Evolutionary conservation across 2,113 vertebrate species (phyloP).

Genomic region (Oryzias javanicus): DNA sequence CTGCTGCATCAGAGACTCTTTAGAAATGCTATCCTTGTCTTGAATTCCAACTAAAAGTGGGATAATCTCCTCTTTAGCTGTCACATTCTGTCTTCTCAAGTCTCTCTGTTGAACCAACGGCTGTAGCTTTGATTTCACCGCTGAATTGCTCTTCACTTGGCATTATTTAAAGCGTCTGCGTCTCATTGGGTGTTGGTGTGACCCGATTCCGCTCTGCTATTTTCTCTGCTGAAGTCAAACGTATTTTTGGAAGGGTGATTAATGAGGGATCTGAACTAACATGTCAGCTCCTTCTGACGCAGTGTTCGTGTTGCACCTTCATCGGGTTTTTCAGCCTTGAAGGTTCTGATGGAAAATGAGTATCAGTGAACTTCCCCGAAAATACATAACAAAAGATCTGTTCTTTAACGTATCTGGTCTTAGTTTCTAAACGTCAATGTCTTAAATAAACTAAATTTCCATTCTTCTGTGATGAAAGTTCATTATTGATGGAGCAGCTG

Average conservation of each 20-base stretch:
- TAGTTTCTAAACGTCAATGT: no score
- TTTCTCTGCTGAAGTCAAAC: slow-evolving; percentile 31
- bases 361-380: background rate
- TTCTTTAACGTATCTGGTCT: no score
- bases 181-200: slow-evolving; percentile 31
- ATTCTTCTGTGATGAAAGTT: no score
- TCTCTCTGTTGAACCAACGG: slow-evolving; percentile 2
- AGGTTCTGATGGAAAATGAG: slow-evolving; percentile 12
- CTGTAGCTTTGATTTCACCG: slow-evolving; percentile 12
- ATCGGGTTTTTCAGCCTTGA: slow-evolving; percentile 19
- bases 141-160: slow-evolving; percentile 13
- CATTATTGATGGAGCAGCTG: no score
- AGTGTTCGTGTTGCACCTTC: slow-evolving; percentile 20
- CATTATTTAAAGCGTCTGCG: slow-evolving; percentile 25
- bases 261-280: slow-evolving; percentile 49
- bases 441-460: no score
- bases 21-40: slow-evolving; percentile 1
- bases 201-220: slow-evolving; percentile 40
- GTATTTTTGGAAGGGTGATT: slow-evolving; percentile 35
- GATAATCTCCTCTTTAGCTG: slow-evolving; percentile 17
- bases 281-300: slow-evolving; percentile 41
- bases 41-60: slow-evolving; percentile 6
- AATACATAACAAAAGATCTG: no score
- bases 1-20: background rate
- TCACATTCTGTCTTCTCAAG: slow-evolving; percentile 12